phyloP scores from a whole-genome alignment of 1,140 invertebrate species.

The Leguminivora glycinivorella region DNA sequence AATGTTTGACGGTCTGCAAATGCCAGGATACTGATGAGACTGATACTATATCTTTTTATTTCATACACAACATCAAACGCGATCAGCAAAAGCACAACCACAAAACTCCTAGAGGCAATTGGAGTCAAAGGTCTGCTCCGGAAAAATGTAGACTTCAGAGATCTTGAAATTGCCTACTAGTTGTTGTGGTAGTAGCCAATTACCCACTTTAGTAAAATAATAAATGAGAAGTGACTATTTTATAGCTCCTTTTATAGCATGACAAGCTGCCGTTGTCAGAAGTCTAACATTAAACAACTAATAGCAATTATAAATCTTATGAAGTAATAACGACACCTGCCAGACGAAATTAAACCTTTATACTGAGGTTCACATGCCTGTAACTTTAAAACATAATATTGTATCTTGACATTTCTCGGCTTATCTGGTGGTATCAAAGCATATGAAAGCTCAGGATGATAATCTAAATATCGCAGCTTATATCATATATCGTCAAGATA shows the following conservation, averaged over 20 bases:
- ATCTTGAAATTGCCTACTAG: too few species aligned
- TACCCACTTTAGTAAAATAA: background rate
- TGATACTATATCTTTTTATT: background rate
- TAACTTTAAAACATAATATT: background rate
- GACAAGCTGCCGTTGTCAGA: background rate
- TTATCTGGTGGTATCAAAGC: background rate
- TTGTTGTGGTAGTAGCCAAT: too few species aligned
- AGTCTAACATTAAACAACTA: background rate
- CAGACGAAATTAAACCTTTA: background rate
- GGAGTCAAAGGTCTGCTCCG: too few species aligned
- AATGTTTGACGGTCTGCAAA: slow-evolving; percentile 1
- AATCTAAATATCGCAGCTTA: slow-evolving; percentile 7
- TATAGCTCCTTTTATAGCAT: background rate
- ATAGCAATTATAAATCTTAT: background rate
- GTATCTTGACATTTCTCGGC: background rate
- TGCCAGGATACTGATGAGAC: background rate
- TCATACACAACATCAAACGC: background rate
- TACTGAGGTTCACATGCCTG: background rate
- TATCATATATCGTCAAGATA: background rate
- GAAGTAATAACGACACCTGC: background rate
- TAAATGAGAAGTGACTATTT: background rate
- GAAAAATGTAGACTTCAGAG: too few species aligned
- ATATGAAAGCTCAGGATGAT: background rate
- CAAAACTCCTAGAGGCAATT: too few species aligned
- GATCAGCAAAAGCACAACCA: too few species aligned